These are phyloP conservation scores for Hystrix brachyura DNA, from an alignment of 2,113 vertebrate genomes.

Conservation along the genomic window DNA sequence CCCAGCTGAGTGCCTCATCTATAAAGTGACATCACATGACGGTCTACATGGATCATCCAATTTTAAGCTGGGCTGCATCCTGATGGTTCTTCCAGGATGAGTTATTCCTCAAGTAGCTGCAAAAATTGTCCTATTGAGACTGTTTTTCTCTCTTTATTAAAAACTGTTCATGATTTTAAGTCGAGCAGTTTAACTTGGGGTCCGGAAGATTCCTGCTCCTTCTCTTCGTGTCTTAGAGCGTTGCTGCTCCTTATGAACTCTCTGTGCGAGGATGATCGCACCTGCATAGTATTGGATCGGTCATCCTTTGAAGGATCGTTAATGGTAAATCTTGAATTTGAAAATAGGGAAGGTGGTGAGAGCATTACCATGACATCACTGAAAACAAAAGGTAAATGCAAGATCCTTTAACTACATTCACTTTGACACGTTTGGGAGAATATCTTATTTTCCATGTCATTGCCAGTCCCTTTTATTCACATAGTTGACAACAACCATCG, in stretches of 20 bases:
- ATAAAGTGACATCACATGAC: slow-evolving; percentile 25
- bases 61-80: slow-evolving; percentile 23
- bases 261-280: not conserved
- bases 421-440: not conserved
- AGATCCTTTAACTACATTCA: not conserved
- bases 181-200: not conserved
- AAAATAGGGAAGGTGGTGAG: not conserved
- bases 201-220: not conserved
- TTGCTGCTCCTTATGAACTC: not conserved
- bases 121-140: not conserved
- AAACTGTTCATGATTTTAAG: slow-evolving; percentile 16
- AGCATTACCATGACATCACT: not conserved
- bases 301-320: not conserved
- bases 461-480: not conserved
- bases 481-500: not conserved
- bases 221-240: not conserved
- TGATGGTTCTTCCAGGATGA: slow-evolving; percentile 42
- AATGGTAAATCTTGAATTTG: slow-evolving; percentile 23
- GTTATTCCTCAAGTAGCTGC: not conserved
- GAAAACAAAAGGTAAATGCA: not conserved
- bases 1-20: slow-evolving; percentile 4
- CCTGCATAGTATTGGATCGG: not conserved
- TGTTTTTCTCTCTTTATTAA: slow-evolving; percentile 35
- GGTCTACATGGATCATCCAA: slow-evolving; percentile 20
- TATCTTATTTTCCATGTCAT: not conserved